phyloP scores from a whole-genome alignment of 1,140 invertebrate genomes.

The Epicauta chinensis region DNA sequence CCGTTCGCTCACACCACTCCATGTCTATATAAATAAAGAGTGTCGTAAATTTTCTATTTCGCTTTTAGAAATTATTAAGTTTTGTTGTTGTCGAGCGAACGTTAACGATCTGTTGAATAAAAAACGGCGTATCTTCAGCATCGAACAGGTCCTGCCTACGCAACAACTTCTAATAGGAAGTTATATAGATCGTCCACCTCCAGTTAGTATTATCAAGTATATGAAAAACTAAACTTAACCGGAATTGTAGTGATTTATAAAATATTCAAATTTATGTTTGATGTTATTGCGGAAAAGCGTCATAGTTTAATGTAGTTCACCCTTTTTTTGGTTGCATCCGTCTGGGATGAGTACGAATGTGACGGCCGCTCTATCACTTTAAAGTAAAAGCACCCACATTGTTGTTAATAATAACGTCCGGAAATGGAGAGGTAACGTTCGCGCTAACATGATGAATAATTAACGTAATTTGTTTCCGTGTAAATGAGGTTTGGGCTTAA shows the following conservation, averaged over 20 bases:
- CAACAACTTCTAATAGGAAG: not conserved
- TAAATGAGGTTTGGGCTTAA: constrained; percentile 19
- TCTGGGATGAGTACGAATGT: constrained; percentile 12
- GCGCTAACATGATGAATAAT: constrained; percentile 31
- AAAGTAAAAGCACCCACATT: constrained; percentile 19
- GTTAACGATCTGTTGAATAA: too few species aligned
- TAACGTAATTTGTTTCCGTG: constrained; percentile 30
- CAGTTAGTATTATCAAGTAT: too few species aligned
- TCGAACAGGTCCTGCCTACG: too few species aligned
- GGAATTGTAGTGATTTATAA: not conserved
- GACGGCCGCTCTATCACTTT: constrained; percentile 15
- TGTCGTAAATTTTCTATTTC: too few species aligned
- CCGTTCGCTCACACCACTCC: too few species aligned
- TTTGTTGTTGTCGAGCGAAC: too few species aligned
- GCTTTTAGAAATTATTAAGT: not conserved
- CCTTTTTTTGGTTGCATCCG: constrained; percentile 3
- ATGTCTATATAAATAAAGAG: too few species aligned
- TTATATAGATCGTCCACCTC: not conserved
- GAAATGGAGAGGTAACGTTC: constrained; percentile 16
- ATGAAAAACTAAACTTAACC: too few species aligned
- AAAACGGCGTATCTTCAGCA: too few species aligned
- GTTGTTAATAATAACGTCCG: constrained; percentile 20
- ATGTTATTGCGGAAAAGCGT: too few species aligned
- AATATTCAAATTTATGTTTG: constrained; percentile 12
- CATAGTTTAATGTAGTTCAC: constrained; percentile 11